Percentiles rank a stretch among this genome's conserved stretches.
These are phyloP conservation scores for Psilopogon haemacephalus DNA, from an alignment of 2,113 vertebrate species.

Conservation along the genomic window DNA sequence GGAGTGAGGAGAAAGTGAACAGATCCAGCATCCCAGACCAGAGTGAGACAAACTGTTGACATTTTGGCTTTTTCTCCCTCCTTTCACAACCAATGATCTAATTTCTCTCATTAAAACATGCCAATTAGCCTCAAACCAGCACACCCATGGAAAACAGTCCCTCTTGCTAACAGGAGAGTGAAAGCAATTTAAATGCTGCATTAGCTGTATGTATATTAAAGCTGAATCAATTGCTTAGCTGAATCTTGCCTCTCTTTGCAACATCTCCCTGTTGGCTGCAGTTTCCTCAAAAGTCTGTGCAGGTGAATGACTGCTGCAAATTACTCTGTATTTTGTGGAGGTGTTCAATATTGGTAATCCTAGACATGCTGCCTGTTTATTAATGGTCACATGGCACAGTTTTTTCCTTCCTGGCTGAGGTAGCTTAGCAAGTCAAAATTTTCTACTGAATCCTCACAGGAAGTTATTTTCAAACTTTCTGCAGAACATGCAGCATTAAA, in stretches of 20 bases:
- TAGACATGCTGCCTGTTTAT: not conserved
- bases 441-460: not conserved
- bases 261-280: not conserved
- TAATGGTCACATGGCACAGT: not conserved
- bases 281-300: constrained; percentile 10
- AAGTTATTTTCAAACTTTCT: constrained; percentile 20
- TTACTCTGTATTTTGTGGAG: constrained; percentile 20
- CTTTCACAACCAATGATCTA: too few relatives aligned
- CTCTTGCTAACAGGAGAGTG: not conserved
- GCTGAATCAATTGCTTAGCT: not conserved
- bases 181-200: not conserved
- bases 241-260: not conserved
- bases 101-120: too few relatives aligned
- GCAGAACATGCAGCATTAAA: constrained; percentile 11
- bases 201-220: not conserved
- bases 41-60: too few relatives aligned
- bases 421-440: not conserved
- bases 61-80: too few relatives aligned
- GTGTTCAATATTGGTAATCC: not conserved
- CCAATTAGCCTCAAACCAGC: too few relatives aligned
- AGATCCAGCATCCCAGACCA: too few relatives aligned
- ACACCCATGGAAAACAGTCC: not conserved
- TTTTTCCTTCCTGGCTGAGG: not conserved
- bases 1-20: too few relatives aligned
- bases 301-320: not conserved